phyloP scores from a whole-genome alignment of 2,113 vertebrate species.

The Oreochromis spilurus region DNA sequence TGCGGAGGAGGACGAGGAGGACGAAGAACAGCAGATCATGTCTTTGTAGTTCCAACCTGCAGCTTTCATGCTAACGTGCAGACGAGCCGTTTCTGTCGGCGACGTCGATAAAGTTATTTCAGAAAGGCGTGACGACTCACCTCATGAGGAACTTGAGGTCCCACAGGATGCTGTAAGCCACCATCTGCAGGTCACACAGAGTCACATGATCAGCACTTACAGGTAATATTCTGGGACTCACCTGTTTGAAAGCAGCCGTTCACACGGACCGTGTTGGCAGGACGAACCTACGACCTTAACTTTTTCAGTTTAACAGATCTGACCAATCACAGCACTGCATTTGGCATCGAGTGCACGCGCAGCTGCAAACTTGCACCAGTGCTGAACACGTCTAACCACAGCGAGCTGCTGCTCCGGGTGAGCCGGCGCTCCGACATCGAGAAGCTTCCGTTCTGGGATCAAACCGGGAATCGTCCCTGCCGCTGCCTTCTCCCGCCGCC shows the following conservation, averaged over 20 bases:
- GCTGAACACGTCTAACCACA: background rate
- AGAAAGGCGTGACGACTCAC: constrained; percentile 59
- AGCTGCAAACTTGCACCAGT: background rate
- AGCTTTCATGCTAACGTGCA: background rate
- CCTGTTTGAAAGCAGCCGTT: background rate
- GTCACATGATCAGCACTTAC: background rate
- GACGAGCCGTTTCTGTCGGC: background rate
- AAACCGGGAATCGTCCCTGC: background rate
- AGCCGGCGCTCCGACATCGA: background rate
- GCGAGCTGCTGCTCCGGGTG: background rate
- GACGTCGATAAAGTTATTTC: background rate
- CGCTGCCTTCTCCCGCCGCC: background rate
- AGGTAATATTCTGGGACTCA: background rate
- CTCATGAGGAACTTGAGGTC: constrained; percentile 93
- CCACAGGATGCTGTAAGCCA: constrained; percentile 93
- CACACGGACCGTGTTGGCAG: background rate
- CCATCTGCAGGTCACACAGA: constrained; percentile 70
- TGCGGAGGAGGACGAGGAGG: constrained; percentile 5
- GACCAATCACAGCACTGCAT: background rate
- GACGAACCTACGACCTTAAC: background rate
- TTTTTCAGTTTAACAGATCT: background rate
- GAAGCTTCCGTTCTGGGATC: background rate
- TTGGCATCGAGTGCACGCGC: background rate
- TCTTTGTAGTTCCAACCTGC: background rate
- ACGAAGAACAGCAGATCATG: background rate